These are phyloP conservation scores for Tetramorium alpestre DNA, from an alignment of 1,140 invertebrate genomes.

Conservation along the genomic window DNA sequence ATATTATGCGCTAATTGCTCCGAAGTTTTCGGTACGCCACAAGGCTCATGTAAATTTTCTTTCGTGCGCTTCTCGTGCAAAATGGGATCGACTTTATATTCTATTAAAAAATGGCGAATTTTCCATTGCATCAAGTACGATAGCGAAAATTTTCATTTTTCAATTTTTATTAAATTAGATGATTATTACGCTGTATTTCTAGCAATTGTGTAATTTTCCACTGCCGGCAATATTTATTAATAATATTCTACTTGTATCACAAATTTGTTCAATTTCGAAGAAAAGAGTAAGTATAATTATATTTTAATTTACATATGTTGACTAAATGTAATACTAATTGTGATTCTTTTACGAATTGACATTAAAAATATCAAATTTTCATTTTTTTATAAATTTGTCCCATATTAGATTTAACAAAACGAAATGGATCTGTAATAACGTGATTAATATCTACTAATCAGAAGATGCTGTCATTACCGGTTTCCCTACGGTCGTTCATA, in stretches of 20 bases:
- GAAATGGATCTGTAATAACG: constrained; percentile 25
- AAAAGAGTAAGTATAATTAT: not conserved
- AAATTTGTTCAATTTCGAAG: not conserved
- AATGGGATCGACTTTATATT: not conserved
- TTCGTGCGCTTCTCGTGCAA: not conserved
- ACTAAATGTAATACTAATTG: not conserved
- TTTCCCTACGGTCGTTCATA: constrained; percentile 45
- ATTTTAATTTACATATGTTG: not conserved
- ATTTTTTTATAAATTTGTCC: not conserved
- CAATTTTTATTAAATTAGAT: constrained; percentile 5
- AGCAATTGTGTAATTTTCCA: not conserved
- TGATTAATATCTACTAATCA: constrained; percentile 48
- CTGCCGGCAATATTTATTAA: constrained; percentile 1
- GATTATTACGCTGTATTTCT: not conserved
- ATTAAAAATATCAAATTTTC: not conserved
- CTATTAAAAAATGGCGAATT: not conserved
- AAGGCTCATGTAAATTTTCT: not conserved
- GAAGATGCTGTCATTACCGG: constrained; percentile 49
- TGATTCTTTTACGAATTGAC: not conserved
- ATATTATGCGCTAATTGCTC: constrained; percentile 15
- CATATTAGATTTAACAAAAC: constrained; percentile 13
- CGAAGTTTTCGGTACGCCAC: not conserved
- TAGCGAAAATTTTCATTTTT: not conserved
- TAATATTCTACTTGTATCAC: not conserved
- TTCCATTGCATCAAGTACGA: not conserved